A percentile compares a stretch with the other conserved stretches of the same genome.
These are phyloP conservation scores for Lasioglossum figueresi DNA, from an alignment of 2,888 invertebrate genomes.

Conservation along the genomic window DNA sequence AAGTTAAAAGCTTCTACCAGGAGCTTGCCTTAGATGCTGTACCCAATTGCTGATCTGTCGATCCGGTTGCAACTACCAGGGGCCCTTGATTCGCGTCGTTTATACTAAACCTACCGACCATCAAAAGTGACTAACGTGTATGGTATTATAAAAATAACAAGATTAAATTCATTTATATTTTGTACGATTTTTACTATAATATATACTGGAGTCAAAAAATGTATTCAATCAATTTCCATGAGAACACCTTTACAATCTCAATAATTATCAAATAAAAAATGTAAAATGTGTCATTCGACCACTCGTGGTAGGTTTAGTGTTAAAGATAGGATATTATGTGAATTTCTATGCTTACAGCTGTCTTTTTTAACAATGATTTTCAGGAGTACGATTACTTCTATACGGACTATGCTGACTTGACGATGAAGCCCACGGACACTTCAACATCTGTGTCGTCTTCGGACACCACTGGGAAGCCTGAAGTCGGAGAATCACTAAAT, in stretches of 20 bases:
- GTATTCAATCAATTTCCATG: no score
- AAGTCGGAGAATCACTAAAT: not conserved
- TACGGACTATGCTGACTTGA: constrained; percentile 88
- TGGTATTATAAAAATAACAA: no score
- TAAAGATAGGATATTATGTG: not conserved
- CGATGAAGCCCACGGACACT: constrained; percentile 81
- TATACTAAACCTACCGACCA: no score
- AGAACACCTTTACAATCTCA: no score
- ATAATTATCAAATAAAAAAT: no score
- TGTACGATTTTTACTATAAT: no score
- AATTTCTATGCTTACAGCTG: not conserved
- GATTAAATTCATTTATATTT: no score
- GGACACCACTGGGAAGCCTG: constrained; percentile 18
- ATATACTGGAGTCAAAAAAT: no score
- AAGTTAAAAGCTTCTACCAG: no score
- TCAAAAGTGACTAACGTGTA: no score
- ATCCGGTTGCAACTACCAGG: not conserved
- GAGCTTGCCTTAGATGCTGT: not conserved
- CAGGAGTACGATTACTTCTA: constrained; percentile 91
- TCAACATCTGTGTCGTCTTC: constrained; percentile 43
- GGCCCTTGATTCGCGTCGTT: not conserved
- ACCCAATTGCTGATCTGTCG: not conserved
- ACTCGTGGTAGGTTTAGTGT: no score
- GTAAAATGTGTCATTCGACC: no score
- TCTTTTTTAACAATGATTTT: constrained; percentile 71